Evolutionary conservation across 2,113 vertebrate genomes (phyloP).

Genomic region (Atrichornis clamosus): DNA sequence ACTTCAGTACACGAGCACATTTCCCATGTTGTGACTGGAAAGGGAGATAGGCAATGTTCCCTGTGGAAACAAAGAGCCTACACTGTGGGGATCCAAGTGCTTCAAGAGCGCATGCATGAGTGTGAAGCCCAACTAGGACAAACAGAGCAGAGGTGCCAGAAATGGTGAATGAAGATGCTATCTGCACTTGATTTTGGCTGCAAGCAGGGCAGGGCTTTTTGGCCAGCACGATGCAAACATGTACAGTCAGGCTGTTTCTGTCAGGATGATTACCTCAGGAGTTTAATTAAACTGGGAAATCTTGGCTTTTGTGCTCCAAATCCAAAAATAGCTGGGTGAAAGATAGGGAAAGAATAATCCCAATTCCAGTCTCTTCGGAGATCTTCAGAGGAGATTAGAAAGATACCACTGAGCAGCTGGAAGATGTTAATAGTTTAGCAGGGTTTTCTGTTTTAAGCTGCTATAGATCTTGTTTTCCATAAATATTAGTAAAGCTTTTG

Average conservation of each 20-base stretch:
- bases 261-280: not conserved
- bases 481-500: not conserved
- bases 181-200: constrained; percentile 12
- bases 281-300: constrained; percentile 38
- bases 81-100: not conserved
- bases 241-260: constrained; percentile 29
- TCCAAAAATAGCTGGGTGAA: not conserved
- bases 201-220: not conserved
- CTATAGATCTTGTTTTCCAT: not conserved
- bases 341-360: not conserved
- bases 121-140: not conserved
- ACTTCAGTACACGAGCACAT: not conserved
- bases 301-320: constrained; percentile 23
- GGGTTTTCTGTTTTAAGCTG: not conserved
- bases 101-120: not conserved
- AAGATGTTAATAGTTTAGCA: not conserved
- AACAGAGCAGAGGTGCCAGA: not conserved
- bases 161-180: not conserved
- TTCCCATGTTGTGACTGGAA: not conserved
- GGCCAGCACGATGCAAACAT: not conserved
- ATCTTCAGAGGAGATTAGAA: not conserved
- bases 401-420: not conserved
- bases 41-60: not conserved
- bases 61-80: not conserved
- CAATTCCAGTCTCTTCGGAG: not conserved